A percentile compares a stretch with the other conserved stretches of the same genome.
Evolutionary conservation across 2,113 vertebrate species (phyloP).

Genomic region (Diadophis punctatus): DNA sequence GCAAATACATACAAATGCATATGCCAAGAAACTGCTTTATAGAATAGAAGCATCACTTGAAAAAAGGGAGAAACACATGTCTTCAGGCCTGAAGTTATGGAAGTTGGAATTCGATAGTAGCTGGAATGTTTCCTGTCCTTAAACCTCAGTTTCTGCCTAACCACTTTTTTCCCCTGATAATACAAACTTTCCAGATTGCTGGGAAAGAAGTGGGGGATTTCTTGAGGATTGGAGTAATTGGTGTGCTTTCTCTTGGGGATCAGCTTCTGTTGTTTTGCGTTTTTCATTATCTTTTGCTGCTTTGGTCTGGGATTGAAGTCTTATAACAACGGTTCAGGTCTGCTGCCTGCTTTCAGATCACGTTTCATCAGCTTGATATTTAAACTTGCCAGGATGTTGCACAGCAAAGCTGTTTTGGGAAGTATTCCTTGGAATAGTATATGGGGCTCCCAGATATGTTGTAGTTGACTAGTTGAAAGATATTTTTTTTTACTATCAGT

Average conservation of each 20-base stretch:
- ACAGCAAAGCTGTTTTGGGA: background rate
- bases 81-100: background rate
- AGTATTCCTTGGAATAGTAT: background rate
- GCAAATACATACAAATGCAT: fast-evolving
- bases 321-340: background rate
- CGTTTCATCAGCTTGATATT: background rate
- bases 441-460: background rate
- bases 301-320: background rate
- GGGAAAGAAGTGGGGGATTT: background rate
- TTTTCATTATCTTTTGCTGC: background rate
- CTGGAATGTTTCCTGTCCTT: background rate
- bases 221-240: background rate
- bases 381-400: background rate
- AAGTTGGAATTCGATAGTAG: background rate
- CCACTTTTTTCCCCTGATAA: background rate
- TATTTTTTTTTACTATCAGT: background rate
- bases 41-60: background rate
- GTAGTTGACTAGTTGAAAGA: background rate
- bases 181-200: background rate
- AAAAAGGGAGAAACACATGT: background rate
- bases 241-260: background rate
- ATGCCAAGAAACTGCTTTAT: background rate
- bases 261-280: background rate
- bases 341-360: background rate
- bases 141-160: background rate